These are phyloP conservation scores for Nothura maculosa DNA, from an alignment of 2,797 vertebrate species.

Conservation along the genomic window DNA sequence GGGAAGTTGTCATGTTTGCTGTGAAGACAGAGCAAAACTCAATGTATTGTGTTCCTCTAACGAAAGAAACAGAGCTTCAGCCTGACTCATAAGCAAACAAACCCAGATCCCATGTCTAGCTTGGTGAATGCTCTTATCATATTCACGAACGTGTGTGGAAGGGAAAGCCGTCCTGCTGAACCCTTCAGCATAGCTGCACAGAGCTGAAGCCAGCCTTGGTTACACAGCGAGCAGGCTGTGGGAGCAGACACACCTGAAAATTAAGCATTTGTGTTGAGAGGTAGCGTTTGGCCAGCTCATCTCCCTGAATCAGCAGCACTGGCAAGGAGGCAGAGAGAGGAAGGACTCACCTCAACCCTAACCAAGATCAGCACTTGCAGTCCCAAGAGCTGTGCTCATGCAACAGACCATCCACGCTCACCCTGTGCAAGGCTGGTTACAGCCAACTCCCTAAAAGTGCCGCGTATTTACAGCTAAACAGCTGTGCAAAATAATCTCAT, in stretches of 20 bases:
- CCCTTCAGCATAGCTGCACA: not conserved
- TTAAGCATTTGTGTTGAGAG: not conserved
- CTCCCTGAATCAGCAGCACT: not conserved
- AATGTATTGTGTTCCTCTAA: not conserved
- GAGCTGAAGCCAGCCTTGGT: not conserved
- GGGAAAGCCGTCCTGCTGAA: not conserved
- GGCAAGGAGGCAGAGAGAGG: not conserved
- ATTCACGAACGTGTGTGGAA: not conserved
- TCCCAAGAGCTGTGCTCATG: not conserved
- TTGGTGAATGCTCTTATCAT: not conserved
- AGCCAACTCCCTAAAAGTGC: not conserved
- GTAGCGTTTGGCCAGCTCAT: not conserved
- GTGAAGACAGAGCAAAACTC: not conserved
- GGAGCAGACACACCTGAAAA: not conserved
- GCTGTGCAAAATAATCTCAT: not conserved
- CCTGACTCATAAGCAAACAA: not conserved
- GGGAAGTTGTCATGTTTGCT: not conserved
- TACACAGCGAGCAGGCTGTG: not conserved
- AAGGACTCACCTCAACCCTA: not conserved
- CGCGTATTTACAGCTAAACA: not conserved
- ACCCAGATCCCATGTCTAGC: not conserved
- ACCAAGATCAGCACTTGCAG: fast-evolving
- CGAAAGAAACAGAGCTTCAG: not conserved
- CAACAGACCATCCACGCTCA: not conserved
- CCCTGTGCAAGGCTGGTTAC: not conserved